These are phyloP conservation scores for Porites divaricata DNA, from an alignment of 92 coral and sea anemone genomes.

Conservation along the genomic window DNA sequence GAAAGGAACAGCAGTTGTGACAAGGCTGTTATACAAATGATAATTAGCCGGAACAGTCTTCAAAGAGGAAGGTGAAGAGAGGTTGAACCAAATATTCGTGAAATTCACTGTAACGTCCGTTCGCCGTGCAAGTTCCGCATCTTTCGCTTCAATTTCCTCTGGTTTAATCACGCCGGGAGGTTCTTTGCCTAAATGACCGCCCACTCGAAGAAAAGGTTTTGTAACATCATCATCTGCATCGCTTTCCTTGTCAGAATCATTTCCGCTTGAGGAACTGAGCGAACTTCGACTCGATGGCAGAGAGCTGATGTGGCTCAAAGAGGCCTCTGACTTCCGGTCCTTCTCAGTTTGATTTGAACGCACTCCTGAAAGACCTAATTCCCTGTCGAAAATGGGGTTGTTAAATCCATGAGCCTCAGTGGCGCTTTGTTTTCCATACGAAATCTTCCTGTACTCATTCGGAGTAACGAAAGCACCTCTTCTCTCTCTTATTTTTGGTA, in stretches of 20 bases:
- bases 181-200: constrained; percentile 10
- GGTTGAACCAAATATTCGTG: constrained; percentile 92
- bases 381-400: constrained; percentile 73
- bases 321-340: constrained; percentile 55
- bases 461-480: constrained; percentile 38
- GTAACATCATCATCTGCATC: constrained; percentile 70
- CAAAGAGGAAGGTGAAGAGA: constrained; percentile 92
- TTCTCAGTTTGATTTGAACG: constrained; percentile 36
- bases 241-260: constrained; percentile 91
- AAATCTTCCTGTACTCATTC: constrained; percentile 9
- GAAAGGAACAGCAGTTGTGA: constrained; percentile 92
- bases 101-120: constrained; percentile 74
- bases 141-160: constrained; percentile 38
- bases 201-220: constrained; percentile 43
- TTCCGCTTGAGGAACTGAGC: constrained; percentile 76
- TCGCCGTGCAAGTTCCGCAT: constrained; percentile 82
- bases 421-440: neutral
- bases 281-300: constrained; percentile 69
- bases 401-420: constrained; percentile 65
- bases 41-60: constrained; percentile 92
- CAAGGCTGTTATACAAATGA: constrained; percentile 95
- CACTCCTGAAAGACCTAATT: constrained; percentile 52
- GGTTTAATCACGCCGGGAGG: neutral
- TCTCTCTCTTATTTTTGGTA: constrained; percentile 69
- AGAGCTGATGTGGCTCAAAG: constrained; percentile 77